Evolutionary conservation across 23 tunicate species (phyloP).

Genomic region (Trididemnum miniatum): DNA sequence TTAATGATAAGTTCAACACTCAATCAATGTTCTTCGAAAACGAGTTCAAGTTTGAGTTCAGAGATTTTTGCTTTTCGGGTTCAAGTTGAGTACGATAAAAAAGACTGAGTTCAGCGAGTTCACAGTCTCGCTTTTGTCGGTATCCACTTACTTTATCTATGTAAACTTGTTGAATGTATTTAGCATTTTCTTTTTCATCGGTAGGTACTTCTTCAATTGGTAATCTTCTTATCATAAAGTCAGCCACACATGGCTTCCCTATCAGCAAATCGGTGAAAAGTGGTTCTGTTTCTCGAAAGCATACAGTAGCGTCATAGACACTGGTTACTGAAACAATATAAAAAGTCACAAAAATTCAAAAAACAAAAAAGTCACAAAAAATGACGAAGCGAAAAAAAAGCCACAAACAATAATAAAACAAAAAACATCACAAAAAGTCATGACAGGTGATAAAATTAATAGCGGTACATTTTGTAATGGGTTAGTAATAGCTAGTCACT

Average conservation of each 20-base stretch:
- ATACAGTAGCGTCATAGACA: constrained; percentile 72
- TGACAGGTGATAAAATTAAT: not conserved
- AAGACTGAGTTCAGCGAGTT: no score
- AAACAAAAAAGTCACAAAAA: not conserved
- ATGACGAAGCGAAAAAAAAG: not conserved
- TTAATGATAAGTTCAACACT: no score
- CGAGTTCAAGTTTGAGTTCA: no score
- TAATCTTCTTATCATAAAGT: constrained; percentile 46
- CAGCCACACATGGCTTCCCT: constrained; percentile 54
- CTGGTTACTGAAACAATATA: not conserved
- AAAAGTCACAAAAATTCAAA: no score
- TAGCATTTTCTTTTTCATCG: constrained; percentile 61
- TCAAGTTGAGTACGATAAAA: no score
- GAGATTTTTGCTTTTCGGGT: no score
- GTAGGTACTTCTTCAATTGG: constrained; percentile 53
- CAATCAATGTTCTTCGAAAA: no score
- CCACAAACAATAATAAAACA: no score
- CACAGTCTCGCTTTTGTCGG: no score
- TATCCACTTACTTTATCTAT: constrained; percentile 57
- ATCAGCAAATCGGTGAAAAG: constrained; percentile 42
- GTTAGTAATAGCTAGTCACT: no score
- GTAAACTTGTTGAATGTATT: constrained; percentile 42
- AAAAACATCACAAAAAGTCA: not conserved
- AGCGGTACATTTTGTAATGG: not conserved
- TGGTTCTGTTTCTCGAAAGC: constrained; percentile 57